Percentiles rank a stretch among this genome's conserved stretches.
These are phyloP conservation scores for Trachemys scripta DNA, from an alignment of 2,113 vertebrate species.

Conservation along the genomic window DNA sequence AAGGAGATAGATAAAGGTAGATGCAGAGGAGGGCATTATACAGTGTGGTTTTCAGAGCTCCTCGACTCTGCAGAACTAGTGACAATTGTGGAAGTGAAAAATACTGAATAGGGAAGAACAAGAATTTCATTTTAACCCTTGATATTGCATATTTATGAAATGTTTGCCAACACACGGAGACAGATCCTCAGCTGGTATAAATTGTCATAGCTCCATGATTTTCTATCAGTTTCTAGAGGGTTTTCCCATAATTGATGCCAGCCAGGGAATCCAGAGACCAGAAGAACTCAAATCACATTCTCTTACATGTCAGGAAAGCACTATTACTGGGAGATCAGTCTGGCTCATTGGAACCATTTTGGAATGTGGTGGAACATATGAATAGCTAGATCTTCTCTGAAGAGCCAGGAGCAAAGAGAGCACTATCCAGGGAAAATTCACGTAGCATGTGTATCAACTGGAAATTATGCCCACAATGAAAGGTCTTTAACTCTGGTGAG, in stretches of 20 bases:
- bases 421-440: background rate
- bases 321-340: background rate
- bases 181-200: background rate
- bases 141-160: background rate
- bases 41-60: background rate
- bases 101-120: rapidly evolving
- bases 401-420: background rate
- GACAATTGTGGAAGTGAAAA: background rate
- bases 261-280: background rate
- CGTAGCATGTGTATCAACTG: background rate
- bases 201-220: background rate
- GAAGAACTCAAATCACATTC: background rate
- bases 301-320: background rate
- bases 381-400: background rate
- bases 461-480: background rate
- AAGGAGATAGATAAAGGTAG: rapidly evolving
- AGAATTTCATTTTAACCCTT: background rate
- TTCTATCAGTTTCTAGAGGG: background rate
- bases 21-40: background rate
- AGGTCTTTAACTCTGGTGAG: background rate
- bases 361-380: background rate
- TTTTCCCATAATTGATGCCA: background rate
- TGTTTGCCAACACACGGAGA: background rate
- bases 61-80: background rate
- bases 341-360: background rate